Evolutionary conservation across 1,140 invertebrate species (phyloP).

Genomic region (Drosophila sechellia): DNA sequence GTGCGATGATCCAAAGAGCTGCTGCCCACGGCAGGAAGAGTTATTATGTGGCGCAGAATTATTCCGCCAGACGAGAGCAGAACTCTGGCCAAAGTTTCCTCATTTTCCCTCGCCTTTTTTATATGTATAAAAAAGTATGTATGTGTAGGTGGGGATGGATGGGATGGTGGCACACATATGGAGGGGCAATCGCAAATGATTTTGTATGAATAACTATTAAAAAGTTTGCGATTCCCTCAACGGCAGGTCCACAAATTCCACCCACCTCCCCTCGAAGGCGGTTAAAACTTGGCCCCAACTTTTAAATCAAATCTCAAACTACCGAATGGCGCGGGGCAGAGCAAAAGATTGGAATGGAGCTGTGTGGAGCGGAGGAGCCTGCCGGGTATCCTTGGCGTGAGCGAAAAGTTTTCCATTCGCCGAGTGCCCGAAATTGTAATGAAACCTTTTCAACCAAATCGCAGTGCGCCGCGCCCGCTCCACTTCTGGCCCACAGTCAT

Average conservation of each 20-base stretch:
- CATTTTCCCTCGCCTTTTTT: conserved; percentile 6
- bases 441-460: conserved; percentile 61
- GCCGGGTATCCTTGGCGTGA: too few relatives aligned
- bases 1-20: conserved; percentile 5
- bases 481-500: conserved; percentile 45
- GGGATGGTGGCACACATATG: not conserved
- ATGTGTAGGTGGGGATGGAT: too few relatives aligned
- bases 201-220: conserved; percentile 79
- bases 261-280: conserved; percentile 1
- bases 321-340: not conserved
- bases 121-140: too few relatives aligned
- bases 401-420: conserved; percentile 57
- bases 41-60: conserved; percentile 19
- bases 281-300: conserved; percentile 39
- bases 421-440: conserved; percentile 45
- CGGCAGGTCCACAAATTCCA: conserved; percentile 1
- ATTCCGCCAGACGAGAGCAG: conserved; percentile 20
- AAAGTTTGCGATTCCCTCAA: conserved; percentile 62
- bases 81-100: conserved; percentile 48
- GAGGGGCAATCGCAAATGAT: conserved; percentile 67
- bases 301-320: conserved; percentile 50
- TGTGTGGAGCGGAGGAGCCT: not conserved
- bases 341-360: too few relatives aligned
- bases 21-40: too few relatives aligned
- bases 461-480: conserved; percentile 1